Percentiles rank a stretch among this genome's conserved stretches.
Evolutionary conservation across 2,797 vertebrate species (phyloP).

Genomic region (Microtus californicus): DNA sequence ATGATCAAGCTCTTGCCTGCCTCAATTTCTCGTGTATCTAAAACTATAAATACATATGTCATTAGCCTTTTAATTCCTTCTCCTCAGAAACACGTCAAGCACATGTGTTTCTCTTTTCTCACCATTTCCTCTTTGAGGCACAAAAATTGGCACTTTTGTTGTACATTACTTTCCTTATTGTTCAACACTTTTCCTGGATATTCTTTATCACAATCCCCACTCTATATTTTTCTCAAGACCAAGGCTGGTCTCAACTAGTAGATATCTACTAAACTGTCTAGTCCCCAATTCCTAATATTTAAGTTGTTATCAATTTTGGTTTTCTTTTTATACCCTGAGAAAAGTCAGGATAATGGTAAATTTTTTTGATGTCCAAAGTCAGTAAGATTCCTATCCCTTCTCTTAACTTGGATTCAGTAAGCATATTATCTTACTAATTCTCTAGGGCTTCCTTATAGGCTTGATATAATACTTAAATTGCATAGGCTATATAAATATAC

Average conservation of each 20-base stretch:
- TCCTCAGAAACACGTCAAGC: neutral
- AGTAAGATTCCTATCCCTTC: neutral
- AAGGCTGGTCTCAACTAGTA: neutral
- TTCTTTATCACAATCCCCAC: neutral
- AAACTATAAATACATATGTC: accelerated
- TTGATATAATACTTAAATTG: neutral
- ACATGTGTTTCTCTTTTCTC: neutral
- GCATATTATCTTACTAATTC: neutral
- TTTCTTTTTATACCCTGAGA: neutral
- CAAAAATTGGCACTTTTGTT: neutral
- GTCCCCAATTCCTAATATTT: neutral
- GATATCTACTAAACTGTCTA: neutral
- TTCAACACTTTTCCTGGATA: neutral
- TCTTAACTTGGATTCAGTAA: neutral
- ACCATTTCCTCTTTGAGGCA: neutral
- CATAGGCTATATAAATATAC: neutral
- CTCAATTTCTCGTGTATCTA: neutral
- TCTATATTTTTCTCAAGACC: neutral
- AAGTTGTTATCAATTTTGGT: neutral
- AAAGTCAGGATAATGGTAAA: neutral
- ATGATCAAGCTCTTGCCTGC: neutral
- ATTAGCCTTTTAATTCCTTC: neutral
- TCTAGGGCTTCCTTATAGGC: neutral
- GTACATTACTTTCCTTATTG: neutral
- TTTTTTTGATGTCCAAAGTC: neutral